Conservation (phyloP, 37 sponge, comb jelly and placozoan genomes). For the Halisarca cf. caerulea region DNA sequence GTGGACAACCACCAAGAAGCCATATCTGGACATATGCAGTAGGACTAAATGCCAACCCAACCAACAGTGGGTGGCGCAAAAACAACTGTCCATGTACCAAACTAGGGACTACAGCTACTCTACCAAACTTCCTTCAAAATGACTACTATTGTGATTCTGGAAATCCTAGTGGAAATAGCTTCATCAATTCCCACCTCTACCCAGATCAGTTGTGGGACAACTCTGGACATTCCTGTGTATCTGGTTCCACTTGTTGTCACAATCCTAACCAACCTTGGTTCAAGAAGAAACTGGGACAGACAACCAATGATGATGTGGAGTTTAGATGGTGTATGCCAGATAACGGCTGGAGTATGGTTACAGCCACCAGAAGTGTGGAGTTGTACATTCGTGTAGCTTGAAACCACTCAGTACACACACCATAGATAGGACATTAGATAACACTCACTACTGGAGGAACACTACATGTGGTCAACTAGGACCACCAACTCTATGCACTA, state of each 20-base stretch:
- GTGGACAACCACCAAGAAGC: neutral
- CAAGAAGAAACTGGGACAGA: neutral
- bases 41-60: neutral
- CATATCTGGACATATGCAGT: constrained; percentile 24
- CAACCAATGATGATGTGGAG: neutral
- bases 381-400: neutral
- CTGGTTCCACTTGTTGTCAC: neutral
- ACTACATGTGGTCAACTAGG: too few species aligned
- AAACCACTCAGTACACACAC: too few species aligned
- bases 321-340: neutral
- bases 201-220: neutral
- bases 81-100: neutral
- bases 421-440: too few species aligned
- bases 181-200: neutral
- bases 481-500: too few species aligned
- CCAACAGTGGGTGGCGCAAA: too few species aligned
- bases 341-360: neutral
- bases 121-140: neutral
- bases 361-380: neutral
- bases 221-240: too few species aligned
- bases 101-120: neutral
- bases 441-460: too few species aligned
- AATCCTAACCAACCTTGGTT: neutral
- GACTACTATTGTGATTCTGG: neutral
- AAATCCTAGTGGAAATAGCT: neutral